Base-by-base conservation (phyloP, 2,113 vertebrate species). In the Amphiprion percula region DNA sequence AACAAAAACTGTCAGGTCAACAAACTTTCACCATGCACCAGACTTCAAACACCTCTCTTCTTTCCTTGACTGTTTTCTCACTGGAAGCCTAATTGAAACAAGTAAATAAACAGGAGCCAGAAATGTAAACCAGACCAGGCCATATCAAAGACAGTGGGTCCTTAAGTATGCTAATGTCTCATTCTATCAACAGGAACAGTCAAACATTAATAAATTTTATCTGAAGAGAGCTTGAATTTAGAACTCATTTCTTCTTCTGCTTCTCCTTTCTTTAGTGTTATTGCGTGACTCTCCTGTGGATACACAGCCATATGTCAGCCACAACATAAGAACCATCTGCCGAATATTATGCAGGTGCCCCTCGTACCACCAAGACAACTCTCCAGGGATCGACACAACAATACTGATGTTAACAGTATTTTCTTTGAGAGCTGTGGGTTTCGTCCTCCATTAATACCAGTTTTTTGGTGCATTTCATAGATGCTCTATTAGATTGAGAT, bases 81-180 rank as follows among this genome's bases (percentile, higher is more conserved):
- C 56, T 76, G 54, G 39, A 81, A 69, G 77, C 60, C 21, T 62
- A 54, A 75, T 60, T 82, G 77, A 77, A 62, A 58, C 0, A 28
- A 58, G 53, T 77, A 73, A 86, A 79, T 79, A 86, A 79, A 75
- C 70, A 78, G 68, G 41, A 73, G 33, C 10, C 69, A 53, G 17
- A 61, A 66, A 75, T 59, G 58, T 67, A 79, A 76, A 79, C 3
- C n/a, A 58, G 62, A 67, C 59, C 30, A 10, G 39, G 10, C 26
- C 46, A 3, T 73, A 58, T 76, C 37, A 53, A 63, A 71, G 73
- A 24, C 28, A 10, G 49, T 15, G 4, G 41, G 49, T 39, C 37
- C 53, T 69, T 60, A 61, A n/a, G n/a, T 26, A 50, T 44, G 33
- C 73, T 74, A 33, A 67, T 77, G 55, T 73, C 4, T 28, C 44